Percentiles rank a stretch among this genome's conserved stretches.
Evolutionary conservation across 1,140 invertebrate genomes (phyloP).

Genomic region (Sitodiplosis mosellana): DNA sequence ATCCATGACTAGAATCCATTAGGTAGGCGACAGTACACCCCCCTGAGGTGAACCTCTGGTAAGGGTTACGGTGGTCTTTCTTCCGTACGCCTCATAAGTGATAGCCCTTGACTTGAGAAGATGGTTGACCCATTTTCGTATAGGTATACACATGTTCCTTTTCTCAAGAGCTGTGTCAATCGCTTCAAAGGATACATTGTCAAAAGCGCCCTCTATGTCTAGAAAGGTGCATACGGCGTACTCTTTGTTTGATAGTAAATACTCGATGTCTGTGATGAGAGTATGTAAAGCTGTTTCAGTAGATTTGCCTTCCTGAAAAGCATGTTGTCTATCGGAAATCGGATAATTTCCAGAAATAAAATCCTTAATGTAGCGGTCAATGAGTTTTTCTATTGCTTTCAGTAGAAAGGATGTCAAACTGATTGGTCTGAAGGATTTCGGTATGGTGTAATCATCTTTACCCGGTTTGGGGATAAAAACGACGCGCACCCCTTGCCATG

Average conservation of each 20-base stretch:
- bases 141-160: neutral
- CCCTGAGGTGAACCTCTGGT: slow-evolving; percentile 9
- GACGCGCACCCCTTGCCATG: no score
- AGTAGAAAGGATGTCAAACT: neutral
- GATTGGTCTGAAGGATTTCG: neutral
- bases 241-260: neutral
- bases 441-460: neutral
- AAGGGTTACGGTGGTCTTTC: no score
- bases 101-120: neutral
- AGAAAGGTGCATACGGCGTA: no score
- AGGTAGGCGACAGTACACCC: slow-evolving; percentile 9
- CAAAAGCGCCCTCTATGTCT: neutral
- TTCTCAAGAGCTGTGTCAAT: neutral
- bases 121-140: neutral
- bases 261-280: neutral
- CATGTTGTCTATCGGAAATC: neutral
- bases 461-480: neutral
- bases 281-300: neutral
- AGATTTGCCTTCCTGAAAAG: neutral
- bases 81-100: neutral
- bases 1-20: slow-evolving; percentile 11
- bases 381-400: no score
- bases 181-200: neutral
- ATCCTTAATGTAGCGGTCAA: no score
- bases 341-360: neutral